Base-by-base conservation (phyloP, 2,888 invertebrate genomes). In the Xestia xanthographa region DNA sequence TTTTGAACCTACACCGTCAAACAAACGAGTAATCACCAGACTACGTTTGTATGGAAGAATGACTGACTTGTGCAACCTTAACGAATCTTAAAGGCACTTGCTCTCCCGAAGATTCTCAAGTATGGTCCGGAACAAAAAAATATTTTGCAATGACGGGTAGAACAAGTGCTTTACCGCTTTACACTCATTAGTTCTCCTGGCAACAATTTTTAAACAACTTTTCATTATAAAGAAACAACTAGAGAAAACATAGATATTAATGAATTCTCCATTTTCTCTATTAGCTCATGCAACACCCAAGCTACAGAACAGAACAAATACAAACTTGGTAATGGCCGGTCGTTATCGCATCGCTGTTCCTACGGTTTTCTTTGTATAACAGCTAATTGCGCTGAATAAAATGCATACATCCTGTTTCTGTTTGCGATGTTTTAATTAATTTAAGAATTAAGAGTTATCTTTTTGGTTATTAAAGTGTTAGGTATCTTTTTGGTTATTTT, bases 281-380 rank as follows among this genome's bases (percentile, higher is more conserved):
- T 68, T 65, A 66, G 48, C 60, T 45, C 6, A 56, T 60, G 53
- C 45, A 75, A 80, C 65, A 67, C 53, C 60, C 58, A 75, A 66
- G 26, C 53, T 43, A 75, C 29, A 66, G 12, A 26, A 26, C 53
- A 56, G 43, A 66, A 69, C 53, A 82, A 82, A 66, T 69, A 82
- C 5, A 11, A 43, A 41, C 34, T 66, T 22, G n/a, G 34, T 76
- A 80, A 82, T 66, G 69, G 20, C 79, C 48, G 66, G n/a, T 80
- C 66, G 60, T 76, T 81, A 80, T 81, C 66, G 22, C 69, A 26
- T 69, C 20, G 53, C 68, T 45, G 65, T 43, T 20, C 20, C n/a
- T 34, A 43, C 56, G 0, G 12, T 41, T 2, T 60, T 38, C 22
- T 75, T 38, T 75, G 68, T 65, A 14, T 48, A 34, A 43, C 22